These are phyloP conservation scores for Myodes glareolus DNA, from an alignment of 2,113 vertebrate genomes.

Conservation along the genomic window DNA sequence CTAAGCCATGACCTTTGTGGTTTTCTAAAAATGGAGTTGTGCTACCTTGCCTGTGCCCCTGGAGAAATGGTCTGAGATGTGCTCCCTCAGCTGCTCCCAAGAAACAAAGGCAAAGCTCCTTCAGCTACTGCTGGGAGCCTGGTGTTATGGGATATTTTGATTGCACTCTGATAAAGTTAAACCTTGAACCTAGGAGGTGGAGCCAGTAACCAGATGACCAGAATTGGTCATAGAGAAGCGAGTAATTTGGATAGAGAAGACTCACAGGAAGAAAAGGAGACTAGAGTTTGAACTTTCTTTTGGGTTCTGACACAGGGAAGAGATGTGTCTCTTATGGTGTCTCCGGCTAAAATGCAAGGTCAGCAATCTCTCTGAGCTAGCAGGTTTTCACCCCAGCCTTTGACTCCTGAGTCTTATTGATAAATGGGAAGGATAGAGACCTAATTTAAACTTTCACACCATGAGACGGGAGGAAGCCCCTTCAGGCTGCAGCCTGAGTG, in stretches of 20 bases:
- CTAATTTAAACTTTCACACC: not conserved
- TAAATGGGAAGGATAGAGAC: not conserved
- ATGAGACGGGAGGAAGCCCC: not conserved
- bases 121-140: not conserved
- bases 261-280: not conserved
- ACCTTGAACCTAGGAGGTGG: not conserved
- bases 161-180: not conserved
- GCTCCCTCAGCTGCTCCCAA: not conserved
- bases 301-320: not conserved
- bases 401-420: not conserved
- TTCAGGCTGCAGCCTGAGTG: not conserved
- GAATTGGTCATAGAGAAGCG: not conserved
- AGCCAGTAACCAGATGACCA: not conserved
- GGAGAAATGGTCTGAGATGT: slow-evolving; percentile 15
- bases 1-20: not conserved
- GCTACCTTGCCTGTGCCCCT: not conserved
- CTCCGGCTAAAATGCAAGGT: not conserved
- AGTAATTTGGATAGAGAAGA: not conserved
- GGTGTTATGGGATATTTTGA: not conserved
- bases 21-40: not conserved
- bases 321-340: not conserved
- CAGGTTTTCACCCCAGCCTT: not conserved
- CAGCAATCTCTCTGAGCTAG: not conserved
- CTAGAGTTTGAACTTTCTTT: not conserved
- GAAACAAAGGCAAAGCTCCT: not conserved